These are phyloP conservation scores for Montipora sp. DNA, from an alignment of 64 coral and sea anemone genomes.

Conservation along the genomic window DNA sequence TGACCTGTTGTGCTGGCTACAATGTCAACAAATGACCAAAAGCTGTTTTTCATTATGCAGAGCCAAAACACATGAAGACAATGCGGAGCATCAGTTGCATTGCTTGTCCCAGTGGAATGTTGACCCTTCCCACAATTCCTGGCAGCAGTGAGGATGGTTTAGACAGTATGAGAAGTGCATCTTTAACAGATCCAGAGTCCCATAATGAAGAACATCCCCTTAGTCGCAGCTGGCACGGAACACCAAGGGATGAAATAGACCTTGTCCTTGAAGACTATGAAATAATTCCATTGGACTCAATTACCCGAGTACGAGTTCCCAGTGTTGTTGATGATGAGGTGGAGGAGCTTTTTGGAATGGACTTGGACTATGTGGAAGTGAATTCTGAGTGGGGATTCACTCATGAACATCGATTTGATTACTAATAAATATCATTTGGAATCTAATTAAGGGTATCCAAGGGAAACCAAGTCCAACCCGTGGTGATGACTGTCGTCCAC, in stretches of 20 bases:
- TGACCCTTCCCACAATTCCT: constrained; percentile 86
- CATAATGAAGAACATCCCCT: constrained; percentile 48
- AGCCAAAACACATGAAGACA: constrained; percentile 4
- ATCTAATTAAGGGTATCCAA: not conserved
- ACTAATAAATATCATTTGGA: not conserved
- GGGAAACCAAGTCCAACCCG: not conserved
- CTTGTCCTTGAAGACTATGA: constrained; percentile 91
- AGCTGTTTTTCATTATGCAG: not conserved
- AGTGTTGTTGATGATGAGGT: constrained; percentile 5
- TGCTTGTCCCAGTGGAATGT: constrained; percentile 19
- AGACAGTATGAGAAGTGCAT: constrained; percentile 53
- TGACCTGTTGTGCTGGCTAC: no score
- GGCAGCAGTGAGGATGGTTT: constrained; percentile 79
- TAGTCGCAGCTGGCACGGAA: constrained; percentile 88
- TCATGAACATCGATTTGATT: constrained; percentile 40
- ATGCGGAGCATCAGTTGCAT: constrained; percentile 24
- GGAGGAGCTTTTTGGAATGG: constrained; percentile 65
- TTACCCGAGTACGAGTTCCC: constrained; percentile 45
- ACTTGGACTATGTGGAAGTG: constrained; percentile 46
- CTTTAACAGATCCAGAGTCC: constrained; percentile 28
- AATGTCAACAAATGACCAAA: not conserved
- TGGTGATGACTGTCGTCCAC: no score
- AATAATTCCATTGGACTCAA: constrained; percentile 81
- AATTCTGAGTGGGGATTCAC: not conserved
- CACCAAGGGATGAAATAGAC: constrained; percentile 73